Conservation (phyloP, 2,113 vertebrate species). For the Barbus barbus region DNA sequence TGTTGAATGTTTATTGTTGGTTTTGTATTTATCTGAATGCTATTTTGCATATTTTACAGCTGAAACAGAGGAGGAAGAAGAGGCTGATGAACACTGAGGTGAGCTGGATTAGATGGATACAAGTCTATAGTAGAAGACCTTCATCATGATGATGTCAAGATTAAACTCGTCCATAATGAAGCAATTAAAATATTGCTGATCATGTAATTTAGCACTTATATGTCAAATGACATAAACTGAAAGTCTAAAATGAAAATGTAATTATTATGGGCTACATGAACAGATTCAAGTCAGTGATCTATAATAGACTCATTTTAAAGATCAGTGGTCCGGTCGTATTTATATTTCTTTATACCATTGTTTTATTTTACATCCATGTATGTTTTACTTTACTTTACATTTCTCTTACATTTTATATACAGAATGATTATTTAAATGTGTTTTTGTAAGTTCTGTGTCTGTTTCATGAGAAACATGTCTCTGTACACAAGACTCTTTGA, state of each 20-base stretch:
- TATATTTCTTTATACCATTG: neutral
- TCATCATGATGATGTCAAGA: neutral
- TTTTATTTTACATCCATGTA: neutral
- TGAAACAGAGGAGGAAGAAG: fast-evolving
- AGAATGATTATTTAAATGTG: too few species aligned
- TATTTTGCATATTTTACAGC: neutral
- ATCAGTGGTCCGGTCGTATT: neutral
- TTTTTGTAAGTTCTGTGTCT: too few species aligned
- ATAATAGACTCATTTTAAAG: too few species aligned
- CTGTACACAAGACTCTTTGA: too few species aligned
- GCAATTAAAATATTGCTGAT: neutral
- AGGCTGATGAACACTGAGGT: neutral
- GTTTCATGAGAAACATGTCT: too few species aligned
- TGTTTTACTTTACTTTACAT: too few species aligned
- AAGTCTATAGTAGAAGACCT: neutral
- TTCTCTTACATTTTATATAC: too few species aligned
- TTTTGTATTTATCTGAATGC: neutral
- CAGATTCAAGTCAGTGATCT: too few species aligned
- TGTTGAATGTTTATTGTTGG: neutral
- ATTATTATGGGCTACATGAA: too few species aligned
- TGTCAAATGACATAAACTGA: too few species aligned
- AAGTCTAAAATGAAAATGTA: too few species aligned
- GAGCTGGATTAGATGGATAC: neutral
- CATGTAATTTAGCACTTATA: neutral
- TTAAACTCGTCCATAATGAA: neutral